Base-by-base conservation (phyloP, 2,797 vertebrate species). In the Miichthys miiuy region DNA sequence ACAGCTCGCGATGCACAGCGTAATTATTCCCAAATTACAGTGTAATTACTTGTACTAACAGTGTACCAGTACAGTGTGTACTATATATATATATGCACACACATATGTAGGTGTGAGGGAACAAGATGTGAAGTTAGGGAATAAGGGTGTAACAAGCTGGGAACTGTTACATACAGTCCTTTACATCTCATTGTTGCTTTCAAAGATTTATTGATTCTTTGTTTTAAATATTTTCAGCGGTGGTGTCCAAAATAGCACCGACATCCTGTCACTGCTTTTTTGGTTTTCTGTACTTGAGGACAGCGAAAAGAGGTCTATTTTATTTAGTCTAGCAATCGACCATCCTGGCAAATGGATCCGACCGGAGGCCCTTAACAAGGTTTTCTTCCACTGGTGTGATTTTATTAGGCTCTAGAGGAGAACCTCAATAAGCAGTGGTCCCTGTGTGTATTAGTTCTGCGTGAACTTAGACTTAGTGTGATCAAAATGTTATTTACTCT, bases 391-490 rank as follows among this genome's bases (percentile, higher is more conserved):
- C 14, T 18, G 5, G 25, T 44, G 47, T 11, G 12, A 46, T 68
- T 79, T 72, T n/a, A 77, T 61, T 2, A 56, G 5, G 12, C 27
- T 66, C 7, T 6, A 44, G 47, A 63, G 34, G 61, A 44, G 34
- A 58, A 30, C 30, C 44, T 72, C 63, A 18, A 48, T 54, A 25
- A 69, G 27, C 27, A 61, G 10, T 12, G 17, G 18, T 6, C 51
- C 38, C 20, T 44, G 46, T 47, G 21, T 30, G 27, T 61, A 3
- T 48, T 56, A 10, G 12, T 34, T 27, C 12, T 51, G 41, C 60
- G 64, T 20, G 51, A 65, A 9, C 44, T 30, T 18, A 16, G 11
- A 46, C 46, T 9, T 11, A 30, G 34, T 20, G 12, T 23, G n/a
- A 18, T 52, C 46, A 27, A 64, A 20, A 65, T 27, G 23, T 9